Conservation (phyloP, 2,113 vertebrate species). For the Neotragus pygmaeus region DNA sequence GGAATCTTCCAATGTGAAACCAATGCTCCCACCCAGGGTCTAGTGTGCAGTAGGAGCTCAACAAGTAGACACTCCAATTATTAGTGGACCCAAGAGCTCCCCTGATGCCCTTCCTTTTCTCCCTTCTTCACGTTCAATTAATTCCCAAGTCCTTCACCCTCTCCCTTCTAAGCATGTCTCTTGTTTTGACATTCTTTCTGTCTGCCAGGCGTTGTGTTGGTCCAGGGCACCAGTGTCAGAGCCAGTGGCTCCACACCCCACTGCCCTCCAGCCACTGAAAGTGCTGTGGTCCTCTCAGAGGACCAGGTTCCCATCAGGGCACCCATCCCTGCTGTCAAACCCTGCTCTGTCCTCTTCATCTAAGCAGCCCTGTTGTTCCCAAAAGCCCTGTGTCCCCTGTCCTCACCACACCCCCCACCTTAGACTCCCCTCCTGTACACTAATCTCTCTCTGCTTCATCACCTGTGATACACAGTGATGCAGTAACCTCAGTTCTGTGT, state of each 20-base stretch:
- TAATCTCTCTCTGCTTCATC: background rate
- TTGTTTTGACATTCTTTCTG: background rate
- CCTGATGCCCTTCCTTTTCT: background rate
- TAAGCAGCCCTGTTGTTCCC: background rate
- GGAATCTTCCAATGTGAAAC: background rate
- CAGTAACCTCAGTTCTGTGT: background rate
- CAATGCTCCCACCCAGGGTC: background rate
- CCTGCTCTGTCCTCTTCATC: background rate
- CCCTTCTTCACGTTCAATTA: background rate
- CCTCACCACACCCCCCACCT: background rate
- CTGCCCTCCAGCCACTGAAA: too few relatives aligned
- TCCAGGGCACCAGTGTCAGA: background rate
- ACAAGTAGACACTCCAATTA: background rate
- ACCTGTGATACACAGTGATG: background rate
- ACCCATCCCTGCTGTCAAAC: fast-evolving
- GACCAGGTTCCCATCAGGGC: fast-evolving
- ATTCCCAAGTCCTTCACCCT: background rate
- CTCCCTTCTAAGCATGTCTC: background rate
- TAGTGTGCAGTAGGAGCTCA: background rate
- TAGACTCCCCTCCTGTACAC: too few relatives aligned
- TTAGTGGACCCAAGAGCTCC: background rate
- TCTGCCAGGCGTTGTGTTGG: too few relatives aligned
- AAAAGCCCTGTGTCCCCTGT: too few relatives aligned
- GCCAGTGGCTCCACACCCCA: background rate
- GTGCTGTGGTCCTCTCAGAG: background rate